Conservation (phyloP, 2,888 invertebrate genomes). For the Leptopilina syphax region DNA sequence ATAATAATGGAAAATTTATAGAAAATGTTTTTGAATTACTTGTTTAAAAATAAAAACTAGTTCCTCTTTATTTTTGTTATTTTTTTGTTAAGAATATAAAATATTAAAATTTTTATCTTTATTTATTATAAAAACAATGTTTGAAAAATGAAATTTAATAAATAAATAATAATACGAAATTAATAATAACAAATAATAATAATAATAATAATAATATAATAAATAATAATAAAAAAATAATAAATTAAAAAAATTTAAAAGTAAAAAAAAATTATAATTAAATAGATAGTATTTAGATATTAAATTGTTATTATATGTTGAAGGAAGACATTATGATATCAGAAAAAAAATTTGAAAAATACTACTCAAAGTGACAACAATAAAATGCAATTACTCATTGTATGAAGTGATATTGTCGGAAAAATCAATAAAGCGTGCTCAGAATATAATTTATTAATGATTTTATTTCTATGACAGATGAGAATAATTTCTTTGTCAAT, state of each 20-base stretch:
- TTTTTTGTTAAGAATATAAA: too few relatives aligned
- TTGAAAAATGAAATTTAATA: too few relatives aligned
- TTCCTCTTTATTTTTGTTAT: too few relatives aligned
- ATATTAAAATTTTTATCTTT: too few relatives aligned
- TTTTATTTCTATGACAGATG: not conserved
- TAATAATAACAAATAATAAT: too few relatives aligned
- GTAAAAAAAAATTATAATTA: not conserved
- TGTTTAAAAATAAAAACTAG: too few relatives aligned
- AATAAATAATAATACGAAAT: not conserved
- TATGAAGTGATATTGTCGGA: not conserved
- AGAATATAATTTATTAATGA: conserved; percentile 9
- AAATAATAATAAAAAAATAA: too few relatives aligned
- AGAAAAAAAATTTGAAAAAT: not conserved
- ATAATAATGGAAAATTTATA: too few relatives aligned
- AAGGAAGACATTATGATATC: not conserved
- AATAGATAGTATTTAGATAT: not conserved
- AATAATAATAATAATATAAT: too few relatives aligned
- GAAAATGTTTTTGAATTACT: too few relatives aligned
- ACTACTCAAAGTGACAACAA: not conserved
- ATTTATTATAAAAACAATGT: too few relatives aligned
- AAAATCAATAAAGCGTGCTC: not conserved
- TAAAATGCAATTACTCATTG: not conserved
- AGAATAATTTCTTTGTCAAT: not conserved
- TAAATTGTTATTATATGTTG: too few relatives aligned
- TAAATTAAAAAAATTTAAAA: not conserved